phyloP scores from a whole-genome alignment of 2,797 vertebrate species.

The Sebastolobus alascanus region DNA sequence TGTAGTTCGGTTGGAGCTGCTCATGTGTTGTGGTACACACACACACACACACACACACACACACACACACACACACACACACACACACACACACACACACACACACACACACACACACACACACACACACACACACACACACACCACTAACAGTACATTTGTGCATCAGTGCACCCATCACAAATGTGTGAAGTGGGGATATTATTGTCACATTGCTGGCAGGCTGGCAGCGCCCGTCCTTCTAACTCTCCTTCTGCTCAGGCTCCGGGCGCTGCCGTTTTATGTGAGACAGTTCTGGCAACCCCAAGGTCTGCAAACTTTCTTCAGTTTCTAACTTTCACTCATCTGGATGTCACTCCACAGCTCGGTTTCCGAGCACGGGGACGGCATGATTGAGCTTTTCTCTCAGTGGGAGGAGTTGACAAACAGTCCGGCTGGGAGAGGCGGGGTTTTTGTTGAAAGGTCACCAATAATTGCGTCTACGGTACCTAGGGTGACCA shows the following conservation, averaged over 20 bases:
- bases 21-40: conserved; percentile 7
- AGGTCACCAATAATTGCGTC: conserved; percentile 8
- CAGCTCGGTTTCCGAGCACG: not conserved
- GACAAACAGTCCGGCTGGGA: not conserved
- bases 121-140: conserved; percentile 19
- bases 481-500: not conserved
- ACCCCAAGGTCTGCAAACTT: conserved; percentile 49
- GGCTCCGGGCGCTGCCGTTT: conserved; percentile 49
- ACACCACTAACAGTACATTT: conserved; percentile 26
- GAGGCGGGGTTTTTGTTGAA: not conserved
- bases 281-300: conserved; percentile 31
- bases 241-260: conserved; percentile 46
- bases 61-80: conserved; percentile 19
- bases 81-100: conserved; percentile 6
- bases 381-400: conserved; percentile 19
- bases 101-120: conserved; percentile 10
- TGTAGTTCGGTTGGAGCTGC: conserved; percentile 31
- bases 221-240: conserved; percentile 54
- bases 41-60: conserved; percentile 9
- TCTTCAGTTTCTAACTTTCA: conserved; percentile 39
- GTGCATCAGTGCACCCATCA: conserved; percentile 60
- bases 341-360: conserved; percentile 25
- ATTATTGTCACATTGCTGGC: conserved; percentile 62
- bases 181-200: conserved; percentile 56
- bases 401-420: conserved; percentile 7